phyloP scores from a whole-genome alignment of 2,113 vertebrate species.

The Pithys albifrons region DNA sequence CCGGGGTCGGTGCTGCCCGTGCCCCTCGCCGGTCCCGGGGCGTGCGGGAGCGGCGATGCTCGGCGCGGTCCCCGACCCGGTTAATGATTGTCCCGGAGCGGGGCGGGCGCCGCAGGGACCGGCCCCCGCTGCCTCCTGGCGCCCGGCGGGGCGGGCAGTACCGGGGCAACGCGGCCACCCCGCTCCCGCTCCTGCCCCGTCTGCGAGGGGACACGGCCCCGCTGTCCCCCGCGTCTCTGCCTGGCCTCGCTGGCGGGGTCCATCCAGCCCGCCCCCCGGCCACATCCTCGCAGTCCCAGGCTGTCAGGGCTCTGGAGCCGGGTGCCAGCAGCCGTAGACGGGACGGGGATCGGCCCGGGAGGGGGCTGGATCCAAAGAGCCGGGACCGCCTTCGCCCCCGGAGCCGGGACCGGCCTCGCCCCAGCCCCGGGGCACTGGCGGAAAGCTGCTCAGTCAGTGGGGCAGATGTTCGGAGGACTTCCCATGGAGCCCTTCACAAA shows the following conservation, averaged over 20 bases:
- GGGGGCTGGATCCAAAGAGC: neutral
- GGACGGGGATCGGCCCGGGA: neutral
- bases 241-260: neutral
- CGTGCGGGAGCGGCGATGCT: neutral
- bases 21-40: neutral
- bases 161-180: neutral
- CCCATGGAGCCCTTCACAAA: neutral
- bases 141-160: neutral
- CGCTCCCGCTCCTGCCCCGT: rapidly evolving
- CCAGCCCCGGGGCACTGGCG: neutral
- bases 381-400: neutral
- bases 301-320: too few relatives aligned
- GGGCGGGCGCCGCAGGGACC: neutral
- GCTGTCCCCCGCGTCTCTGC: too few relatives aligned
- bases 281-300: rapidly evolving
- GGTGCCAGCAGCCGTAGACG: neutral
- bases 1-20: neutral
- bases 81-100: conserved; percentile 6
- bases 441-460: rapidly evolving
- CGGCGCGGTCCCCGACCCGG: neutral
- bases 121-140: neutral
- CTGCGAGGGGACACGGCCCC: neutral
- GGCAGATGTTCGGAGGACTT: neutral
- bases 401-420: neutral
- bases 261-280: neutral